A percentile compares a stretch with the other conserved stretches of the same genome.
Conservation (phyloP, 1,140 invertebrate genomes). For the Apis laboriosa region DNA sequence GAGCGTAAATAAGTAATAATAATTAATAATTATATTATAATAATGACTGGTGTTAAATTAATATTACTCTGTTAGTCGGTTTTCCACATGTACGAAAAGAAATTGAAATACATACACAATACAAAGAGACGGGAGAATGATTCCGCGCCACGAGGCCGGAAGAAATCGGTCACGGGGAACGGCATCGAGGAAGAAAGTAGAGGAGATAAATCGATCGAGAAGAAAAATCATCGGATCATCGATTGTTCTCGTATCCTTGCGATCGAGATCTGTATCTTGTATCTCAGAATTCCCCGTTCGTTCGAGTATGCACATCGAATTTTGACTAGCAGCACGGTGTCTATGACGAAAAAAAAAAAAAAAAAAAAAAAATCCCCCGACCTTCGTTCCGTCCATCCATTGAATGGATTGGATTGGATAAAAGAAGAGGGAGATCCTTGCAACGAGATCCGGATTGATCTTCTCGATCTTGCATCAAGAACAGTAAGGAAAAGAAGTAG, state of each 20-base stretch:
- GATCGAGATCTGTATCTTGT: constrained; percentile 2
- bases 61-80: constrained; percentile 64
- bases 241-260: background rate
- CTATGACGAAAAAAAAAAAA: background rate
- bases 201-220: constrained; percentile 9
- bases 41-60: constrained; percentile 69
- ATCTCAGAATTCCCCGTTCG: constrained; percentile 11
- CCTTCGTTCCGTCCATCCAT: background rate
- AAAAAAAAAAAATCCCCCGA: constrained; percentile 29
- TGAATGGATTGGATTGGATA: background rate
- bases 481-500: constrained; percentile 17
- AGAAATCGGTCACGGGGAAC: background rate
- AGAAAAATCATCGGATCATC: constrained; percentile 3
- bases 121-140: constrained; percentile 17
- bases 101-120: constrained; percentile 41
- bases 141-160: background rate
- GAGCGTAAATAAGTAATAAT: constrained; percentile 74
- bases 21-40: constrained; percentile 71
- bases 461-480: constrained; percentile 12
- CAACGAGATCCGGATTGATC: constrained; percentile 31
- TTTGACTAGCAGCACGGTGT: constrained; percentile 77
- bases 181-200: background rate
- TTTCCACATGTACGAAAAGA: constrained; percentile 57
- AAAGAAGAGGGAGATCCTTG: background rate
- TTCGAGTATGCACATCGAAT: constrained; percentile 69